These are phyloP conservation scores for Cantharis rufa DNA, from an alignment of 2,888 invertebrate genomes.

Conservation along the genomic window DNA sequence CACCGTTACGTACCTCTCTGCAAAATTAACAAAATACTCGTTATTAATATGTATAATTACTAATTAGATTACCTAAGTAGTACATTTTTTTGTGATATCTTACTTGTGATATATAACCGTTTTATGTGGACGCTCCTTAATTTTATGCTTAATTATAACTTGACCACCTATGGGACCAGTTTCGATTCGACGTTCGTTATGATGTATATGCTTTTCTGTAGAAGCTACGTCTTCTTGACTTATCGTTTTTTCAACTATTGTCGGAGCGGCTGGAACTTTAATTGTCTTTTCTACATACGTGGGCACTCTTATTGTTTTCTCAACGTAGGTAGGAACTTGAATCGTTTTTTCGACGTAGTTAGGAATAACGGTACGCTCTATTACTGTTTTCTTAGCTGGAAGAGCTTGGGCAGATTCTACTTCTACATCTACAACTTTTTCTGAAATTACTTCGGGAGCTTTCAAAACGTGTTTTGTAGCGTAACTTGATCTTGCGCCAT, in stretches of 20 bases:
- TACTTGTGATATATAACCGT: slow-evolving; percentile 8
- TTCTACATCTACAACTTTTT: slow-evolving; percentile 25
- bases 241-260: slow-evolving; percentile 49
- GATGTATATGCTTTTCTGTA: background rate
- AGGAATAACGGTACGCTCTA: slow-evolving; percentile 51
- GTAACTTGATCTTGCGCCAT: background rate
- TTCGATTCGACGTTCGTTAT: background rate
- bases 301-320: slow-evolving; percentile 51
- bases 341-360: slow-evolving; percentile 52
- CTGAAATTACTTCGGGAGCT: slow-evolving; percentile 1
- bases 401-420: slow-evolving; percentile 6
- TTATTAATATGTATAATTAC: too few relatives aligned
- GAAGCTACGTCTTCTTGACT: slow-evolving; percentile 36
- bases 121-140: background rate
- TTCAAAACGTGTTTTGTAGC: background rate
- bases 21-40: too few relatives aligned
- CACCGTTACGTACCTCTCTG: background rate
- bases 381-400: slow-evolving; percentile 41
- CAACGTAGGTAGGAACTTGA: slow-evolving; percentile 50
- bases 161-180: background rate
- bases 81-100: too few relatives aligned
- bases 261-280: slow-evolving; percentile 47
- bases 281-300: slow-evolving; percentile 49
- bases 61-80: too few relatives aligned
- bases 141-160: slow-evolving; percentile 4